phyloP scores from a whole-genome alignment of 2,113 vertebrate genomes.

The Cavia porcellus region DNA sequence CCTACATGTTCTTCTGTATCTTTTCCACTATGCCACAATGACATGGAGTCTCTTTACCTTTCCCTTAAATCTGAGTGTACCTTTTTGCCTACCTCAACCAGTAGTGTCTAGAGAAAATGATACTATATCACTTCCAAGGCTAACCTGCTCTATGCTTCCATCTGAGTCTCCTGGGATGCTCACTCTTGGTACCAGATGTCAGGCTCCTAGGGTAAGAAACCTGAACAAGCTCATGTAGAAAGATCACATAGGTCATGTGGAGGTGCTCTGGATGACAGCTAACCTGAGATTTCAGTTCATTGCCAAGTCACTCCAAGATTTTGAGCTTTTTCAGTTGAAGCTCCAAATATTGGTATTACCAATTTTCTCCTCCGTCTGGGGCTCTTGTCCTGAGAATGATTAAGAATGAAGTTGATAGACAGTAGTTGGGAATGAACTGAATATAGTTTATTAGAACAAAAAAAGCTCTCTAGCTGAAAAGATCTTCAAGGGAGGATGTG shows the following conservation, averaged over 20 bases:
- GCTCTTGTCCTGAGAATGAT: neutral
- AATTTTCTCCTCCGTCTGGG: neutral
- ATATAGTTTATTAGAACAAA: neutral
- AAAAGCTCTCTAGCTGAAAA: neutral
- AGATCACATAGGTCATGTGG: neutral
- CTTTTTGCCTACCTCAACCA: neutral
- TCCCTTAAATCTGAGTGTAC: neutral
- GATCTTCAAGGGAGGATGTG: neutral
- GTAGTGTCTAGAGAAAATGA: neutral
- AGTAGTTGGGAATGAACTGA: neutral
- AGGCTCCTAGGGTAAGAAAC: neutral
- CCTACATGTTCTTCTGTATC: neutral
- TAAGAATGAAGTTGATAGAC: neutral
- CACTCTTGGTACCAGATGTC: neutral
- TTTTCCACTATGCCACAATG: neutral
- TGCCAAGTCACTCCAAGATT: neutral
- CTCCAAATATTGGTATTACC: neutral
- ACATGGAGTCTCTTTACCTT: neutral
- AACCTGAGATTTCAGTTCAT: neutral
- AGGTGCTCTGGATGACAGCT: neutral
- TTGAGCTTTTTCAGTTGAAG: constrained; percentile 18
- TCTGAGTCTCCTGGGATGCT: neutral
- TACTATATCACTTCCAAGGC: neutral
- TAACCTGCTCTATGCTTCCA: neutral
- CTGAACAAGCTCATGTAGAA: neutral